phyloP scores from a whole-genome alignment of 1,140 invertebrate species.

The Bombus ignitus region DNA sequence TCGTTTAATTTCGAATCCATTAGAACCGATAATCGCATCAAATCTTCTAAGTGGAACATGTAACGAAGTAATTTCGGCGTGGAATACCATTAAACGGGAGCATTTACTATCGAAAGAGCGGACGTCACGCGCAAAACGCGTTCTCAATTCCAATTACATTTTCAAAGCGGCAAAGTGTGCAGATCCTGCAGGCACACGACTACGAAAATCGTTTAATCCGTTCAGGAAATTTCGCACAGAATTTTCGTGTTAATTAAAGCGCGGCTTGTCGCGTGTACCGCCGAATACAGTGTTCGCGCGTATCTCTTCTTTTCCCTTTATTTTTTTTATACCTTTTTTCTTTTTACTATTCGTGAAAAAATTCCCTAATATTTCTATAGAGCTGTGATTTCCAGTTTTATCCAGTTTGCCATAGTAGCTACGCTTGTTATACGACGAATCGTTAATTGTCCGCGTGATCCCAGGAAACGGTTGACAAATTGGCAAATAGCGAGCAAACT shows the following conservation, averaged over 20 bases:
- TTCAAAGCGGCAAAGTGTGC: not conserved
- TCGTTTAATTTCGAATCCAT: not conserved
- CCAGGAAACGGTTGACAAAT: no score
- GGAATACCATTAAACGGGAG: not conserved
- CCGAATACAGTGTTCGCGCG: not conserved
- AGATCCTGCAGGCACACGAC: not conserved
- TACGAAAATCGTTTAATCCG: not conserved
- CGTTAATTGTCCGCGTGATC: no score
- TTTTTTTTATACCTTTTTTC: not conserved
- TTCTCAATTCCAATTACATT: not conserved
- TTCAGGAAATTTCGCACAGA: not conserved
- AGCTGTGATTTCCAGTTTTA: not conserved
- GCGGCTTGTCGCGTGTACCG: not conserved
- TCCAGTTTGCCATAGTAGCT: no score
- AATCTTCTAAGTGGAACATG: not conserved
- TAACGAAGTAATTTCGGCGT: not conserved
- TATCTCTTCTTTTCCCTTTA: no score
- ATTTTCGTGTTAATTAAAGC: slow-evolving; percentile 22
- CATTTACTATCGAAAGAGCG: not conserved
- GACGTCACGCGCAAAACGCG: not conserved
- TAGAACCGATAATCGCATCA: not conserved
- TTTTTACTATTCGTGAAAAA: not conserved
- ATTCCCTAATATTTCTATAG: not conserved
- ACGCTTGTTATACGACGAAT: no score
- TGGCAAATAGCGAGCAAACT: no score